Evolutionary conservation across 2,797 vertebrate species (phyloP).

Genomic region (Gallinago stenura): DNA sequence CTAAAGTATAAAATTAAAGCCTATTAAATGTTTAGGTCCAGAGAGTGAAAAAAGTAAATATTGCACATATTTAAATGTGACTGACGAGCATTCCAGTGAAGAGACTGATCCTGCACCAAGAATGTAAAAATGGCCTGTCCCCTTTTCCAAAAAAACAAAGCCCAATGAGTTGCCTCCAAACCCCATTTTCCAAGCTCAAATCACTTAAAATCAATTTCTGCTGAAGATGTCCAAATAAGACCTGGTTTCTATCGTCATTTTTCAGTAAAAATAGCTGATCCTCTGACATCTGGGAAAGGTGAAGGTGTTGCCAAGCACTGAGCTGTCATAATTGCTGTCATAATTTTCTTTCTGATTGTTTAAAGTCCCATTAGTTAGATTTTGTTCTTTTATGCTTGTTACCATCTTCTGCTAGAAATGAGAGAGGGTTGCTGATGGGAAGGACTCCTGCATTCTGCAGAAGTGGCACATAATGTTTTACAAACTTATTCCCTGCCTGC

Average conservation of each 20-base stretch:
- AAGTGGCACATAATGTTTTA: constrained; percentile 25
- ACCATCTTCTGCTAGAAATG: constrained; percentile 1
- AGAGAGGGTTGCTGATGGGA: not conserved
- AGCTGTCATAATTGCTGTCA: constrained; percentile 60
- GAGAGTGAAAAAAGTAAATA: not conserved
- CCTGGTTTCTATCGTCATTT: constrained; percentile 28
- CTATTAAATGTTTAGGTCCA: not conserved
- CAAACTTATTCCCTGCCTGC: constrained; percentile 50
- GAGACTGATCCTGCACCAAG: not conserved
- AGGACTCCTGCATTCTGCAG: constrained; percentile 22
- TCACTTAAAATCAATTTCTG: constrained; percentile 53
- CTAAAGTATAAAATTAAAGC: constrained; percentile 11
- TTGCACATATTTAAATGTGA: not conserved
- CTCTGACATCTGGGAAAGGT: constrained; percentile 66
- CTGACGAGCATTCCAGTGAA: not conserved
- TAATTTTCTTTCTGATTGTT: constrained; percentile 47
- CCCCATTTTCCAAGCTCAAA: constrained; percentile 15
- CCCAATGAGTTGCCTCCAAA: not conserved
- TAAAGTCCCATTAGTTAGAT: constrained; percentile 25
- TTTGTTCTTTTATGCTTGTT: constrained; percentile 44
- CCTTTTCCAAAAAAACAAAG: constrained; percentile 31
- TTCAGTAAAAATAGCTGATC: constrained; percentile 63
- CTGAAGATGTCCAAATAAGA: constrained; percentile 57
- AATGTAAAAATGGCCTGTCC: not conserved
- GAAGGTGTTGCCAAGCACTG: constrained; percentile 62